A percentile compares a stretch with the other conserved stretches of the same genome.
phyloP scores from a whole-genome alignment of 2,888 invertebrate species.

The Macrosoma leucophasiata region DNA sequence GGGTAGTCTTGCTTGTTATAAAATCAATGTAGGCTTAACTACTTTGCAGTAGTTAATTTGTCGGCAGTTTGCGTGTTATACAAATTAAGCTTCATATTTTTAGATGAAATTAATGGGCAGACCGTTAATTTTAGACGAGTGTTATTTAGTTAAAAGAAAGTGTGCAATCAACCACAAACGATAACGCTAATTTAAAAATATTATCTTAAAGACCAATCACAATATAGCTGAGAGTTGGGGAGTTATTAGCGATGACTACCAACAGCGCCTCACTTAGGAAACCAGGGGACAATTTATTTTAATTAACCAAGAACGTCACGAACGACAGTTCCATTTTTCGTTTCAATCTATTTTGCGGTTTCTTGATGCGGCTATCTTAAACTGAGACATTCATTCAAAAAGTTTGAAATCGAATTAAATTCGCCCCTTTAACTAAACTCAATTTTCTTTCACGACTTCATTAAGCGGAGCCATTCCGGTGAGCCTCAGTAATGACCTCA shows the following conservation, averaged over 20 bases:
- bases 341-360: constrained; percentile 56
- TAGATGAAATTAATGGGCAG: too few species aligned
- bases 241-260: too few species aligned
- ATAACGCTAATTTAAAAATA: too few species aligned
- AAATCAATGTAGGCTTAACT: constrained; percentile 54
- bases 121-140: too few species aligned
- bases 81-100: too few species aligned
- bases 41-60: constrained; percentile 50
- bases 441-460: constrained; percentile 73
- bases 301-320: constrained; percentile 59
- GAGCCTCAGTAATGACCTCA: constrained; percentile 71
- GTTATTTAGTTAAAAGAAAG: too few species aligned
- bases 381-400: constrained; percentile 67
- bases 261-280: constrained; percentile 57
- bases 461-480: constrained; percentile 70
- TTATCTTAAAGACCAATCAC: too few species aligned
- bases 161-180: too few species aligned
- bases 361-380: constrained; percentile 52
- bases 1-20: constrained; percentile 38
- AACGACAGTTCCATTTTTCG: constrained; percentile 60
- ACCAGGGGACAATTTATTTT: constrained; percentile 64
- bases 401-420: constrained; percentile 73
- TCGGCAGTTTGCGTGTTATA: constrained; percentile 47
- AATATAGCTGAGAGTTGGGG: too few species aligned
- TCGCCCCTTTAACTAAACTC: constrained; percentile 73